Conservation (phyloP, 2,888 invertebrate genomes). For the Hypselothyrea guttata region DNA sequence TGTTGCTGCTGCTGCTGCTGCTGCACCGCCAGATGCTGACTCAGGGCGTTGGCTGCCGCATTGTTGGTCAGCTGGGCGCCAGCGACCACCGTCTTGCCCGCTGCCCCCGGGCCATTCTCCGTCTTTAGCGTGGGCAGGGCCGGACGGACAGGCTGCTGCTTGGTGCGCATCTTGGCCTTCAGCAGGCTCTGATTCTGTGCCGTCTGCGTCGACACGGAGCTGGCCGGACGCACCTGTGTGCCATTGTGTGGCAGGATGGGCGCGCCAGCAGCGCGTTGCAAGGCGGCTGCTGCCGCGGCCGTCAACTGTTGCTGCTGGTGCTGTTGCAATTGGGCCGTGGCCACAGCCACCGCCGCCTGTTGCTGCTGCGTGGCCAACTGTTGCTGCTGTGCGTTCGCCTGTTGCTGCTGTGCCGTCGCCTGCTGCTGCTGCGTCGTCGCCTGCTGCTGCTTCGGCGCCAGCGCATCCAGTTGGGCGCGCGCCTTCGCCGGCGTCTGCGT, state of each 20-base stretch:
- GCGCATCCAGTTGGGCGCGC: conserved; percentile 83
- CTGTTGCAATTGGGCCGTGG: conserved; percentile 49
- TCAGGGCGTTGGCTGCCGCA: conserved; percentile 73
- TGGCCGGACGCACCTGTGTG: conserved; percentile 87
- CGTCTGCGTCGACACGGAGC: conserved; percentile 94
- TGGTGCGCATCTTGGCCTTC: conserved; percentile 86
- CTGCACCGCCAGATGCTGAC: conserved; percentile 59
- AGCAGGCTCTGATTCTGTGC: conserved; percentile 82
- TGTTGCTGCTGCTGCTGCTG: conserved; percentile 55
- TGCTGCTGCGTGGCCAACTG: conserved; percentile 61
- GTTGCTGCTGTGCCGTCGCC: conserved; percentile 53
- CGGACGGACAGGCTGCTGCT: conserved; percentile 87
- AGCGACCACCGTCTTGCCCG: conserved; percentile 36
- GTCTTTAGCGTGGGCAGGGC: conserved; percentile 85
- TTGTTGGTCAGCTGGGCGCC: conserved; percentile 37
- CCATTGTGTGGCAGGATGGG: conserved; percentile 86
- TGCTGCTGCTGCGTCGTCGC: conserved; percentile 60
- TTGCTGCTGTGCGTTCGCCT: conserved; percentile 50
- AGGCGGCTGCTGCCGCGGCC: conserved; percentile 50
- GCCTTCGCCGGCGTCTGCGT: conserved; percentile 82
- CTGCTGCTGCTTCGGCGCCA: conserved; percentile 78
- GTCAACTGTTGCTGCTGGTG: conserved; percentile 66
- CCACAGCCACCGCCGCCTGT: conserved; percentile 67
- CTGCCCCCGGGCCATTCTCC: conserved; percentile 89
- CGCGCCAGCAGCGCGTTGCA: conserved; percentile 73